phyloP scores from a whole-genome alignment of 1,140 invertebrate genomes.

The Tetragonula clypearis region DNA sequence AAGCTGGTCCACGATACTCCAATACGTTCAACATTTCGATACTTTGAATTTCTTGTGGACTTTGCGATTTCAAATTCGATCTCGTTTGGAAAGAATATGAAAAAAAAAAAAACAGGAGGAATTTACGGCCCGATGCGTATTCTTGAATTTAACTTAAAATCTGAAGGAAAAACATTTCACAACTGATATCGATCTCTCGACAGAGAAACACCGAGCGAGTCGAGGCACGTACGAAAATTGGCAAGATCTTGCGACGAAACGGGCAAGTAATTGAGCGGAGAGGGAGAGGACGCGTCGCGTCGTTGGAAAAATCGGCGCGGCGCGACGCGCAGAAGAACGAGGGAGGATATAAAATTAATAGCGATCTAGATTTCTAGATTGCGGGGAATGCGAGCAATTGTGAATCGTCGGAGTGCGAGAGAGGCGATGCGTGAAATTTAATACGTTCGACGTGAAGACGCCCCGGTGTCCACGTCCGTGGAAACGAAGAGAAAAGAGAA shows the following conservation, averaged over 20 bases:
- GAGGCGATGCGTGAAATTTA: constrained; percentile 78
- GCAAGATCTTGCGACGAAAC: not conserved
- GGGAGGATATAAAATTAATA: constrained; percentile 80
- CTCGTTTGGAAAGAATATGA: no score
- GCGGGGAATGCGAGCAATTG: constrained; percentile 80
- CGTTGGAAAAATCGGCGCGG: constrained; percentile 12
- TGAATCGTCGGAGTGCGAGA: constrained; percentile 76
- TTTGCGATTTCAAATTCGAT: no score
- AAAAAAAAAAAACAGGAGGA: no score
- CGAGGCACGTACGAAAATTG: not conserved
- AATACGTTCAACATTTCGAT: no score
- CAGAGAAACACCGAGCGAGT: not conserved
- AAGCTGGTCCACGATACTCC: no score
- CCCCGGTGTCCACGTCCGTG: constrained; percentile 3
- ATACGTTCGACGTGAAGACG: constrained; percentile 73
- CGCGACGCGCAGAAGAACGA: constrained; percentile 6
- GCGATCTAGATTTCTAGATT: constrained; percentile 81
- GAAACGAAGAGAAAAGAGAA: constrained; percentile 55
- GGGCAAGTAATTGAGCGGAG: not conserved
- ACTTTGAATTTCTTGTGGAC: no score
- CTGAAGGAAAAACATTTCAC: not conserved
- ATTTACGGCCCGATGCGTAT: no score
- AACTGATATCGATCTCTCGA: not conserved
- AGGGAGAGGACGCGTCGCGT: not conserved
- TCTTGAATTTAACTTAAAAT: no score